Evolutionary conservation across 92 coral and sea anemone genomes (phyloP).

Genomic region (Pocillopora meandrina): DNA sequence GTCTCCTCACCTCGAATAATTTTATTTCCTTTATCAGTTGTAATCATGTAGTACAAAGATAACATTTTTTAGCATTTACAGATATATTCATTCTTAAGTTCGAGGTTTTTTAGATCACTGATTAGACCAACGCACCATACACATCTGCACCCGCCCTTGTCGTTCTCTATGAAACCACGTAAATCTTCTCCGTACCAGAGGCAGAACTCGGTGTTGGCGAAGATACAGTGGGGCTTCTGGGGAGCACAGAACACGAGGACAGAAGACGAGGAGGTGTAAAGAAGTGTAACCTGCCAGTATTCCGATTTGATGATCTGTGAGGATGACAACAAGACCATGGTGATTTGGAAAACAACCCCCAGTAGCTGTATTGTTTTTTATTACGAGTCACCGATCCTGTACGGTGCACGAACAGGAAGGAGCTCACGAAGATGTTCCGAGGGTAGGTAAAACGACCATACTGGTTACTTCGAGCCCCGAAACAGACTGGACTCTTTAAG

Average conservation of each 20-base stretch:
- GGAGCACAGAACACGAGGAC: slow-evolving; percentile 21
- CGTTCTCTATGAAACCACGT: slow-evolving; percentile 8
- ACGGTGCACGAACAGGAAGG: slow-evolving; percentile 41
- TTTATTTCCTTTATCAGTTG: too few relatives aligned
- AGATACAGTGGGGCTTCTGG: slow-evolving; percentile 18
- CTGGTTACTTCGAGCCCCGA: slow-evolving; percentile 25
- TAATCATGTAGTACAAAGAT: too few relatives aligned
- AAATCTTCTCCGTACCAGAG: slow-evolving; percentile 58
- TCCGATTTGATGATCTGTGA: slow-evolving; percentile 7
- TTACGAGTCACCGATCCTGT: slow-evolving; percentile 18
- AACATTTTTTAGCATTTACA: too few relatives aligned
- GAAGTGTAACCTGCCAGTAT: slow-evolving; percentile 16
- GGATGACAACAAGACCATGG: neutral
- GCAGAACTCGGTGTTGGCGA: slow-evolving; percentile 19
- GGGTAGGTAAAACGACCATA: slow-evolving; percentile 16
- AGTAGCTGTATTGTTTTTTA: neutral
- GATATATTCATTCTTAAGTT: neutral
- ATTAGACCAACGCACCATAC: slow-evolving; percentile 26
- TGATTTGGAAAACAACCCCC: slow-evolving; percentile 13
- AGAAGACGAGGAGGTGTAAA: slow-evolving; percentile 17
- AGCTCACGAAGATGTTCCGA: slow-evolving; percentile 30
- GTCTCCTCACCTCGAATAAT: too few relatives aligned
- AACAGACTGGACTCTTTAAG: slow-evolving; percentile 24
- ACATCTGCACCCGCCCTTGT: slow-evolving; percentile 51
- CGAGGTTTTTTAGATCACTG: neutral